These are phyloP conservation scores for Agrotis exclamationis DNA, from an alignment of 2,888 invertebrate genomes.

Conservation along the genomic window DNA sequence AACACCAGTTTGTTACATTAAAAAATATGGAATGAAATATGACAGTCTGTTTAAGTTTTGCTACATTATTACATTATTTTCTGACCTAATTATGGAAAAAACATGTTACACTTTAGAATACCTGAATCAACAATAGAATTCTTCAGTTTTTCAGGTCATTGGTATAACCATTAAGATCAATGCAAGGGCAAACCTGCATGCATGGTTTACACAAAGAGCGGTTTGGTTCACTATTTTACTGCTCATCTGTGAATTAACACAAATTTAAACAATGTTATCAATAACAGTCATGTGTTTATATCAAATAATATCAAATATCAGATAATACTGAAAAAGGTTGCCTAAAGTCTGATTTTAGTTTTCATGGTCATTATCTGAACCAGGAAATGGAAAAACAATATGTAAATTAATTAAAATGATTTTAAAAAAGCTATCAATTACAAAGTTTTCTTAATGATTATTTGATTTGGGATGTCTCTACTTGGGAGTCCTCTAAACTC, in stretches of 20 bases:
- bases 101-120: slow-evolving; percentile 33
- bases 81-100: neutral
- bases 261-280: slow-evolving; percentile 34
- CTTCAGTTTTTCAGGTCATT: slow-evolving; percentile 17
- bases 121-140: slow-evolving; percentile 29
- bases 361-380: slow-evolving; percentile 4
- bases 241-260: slow-evolving; percentile 23
- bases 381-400: slow-evolving; percentile 1
- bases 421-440: too few species aligned
- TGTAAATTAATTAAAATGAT: neutral
- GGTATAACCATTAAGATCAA: slow-evolving; percentile 18
- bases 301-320: slow-evolving; percentile 4
- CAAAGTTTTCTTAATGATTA: too few species aligned
- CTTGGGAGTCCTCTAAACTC: too few species aligned
- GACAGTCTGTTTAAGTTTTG: neutral
- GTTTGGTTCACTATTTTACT: slow-evolving; percentile 2
- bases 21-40: neutral
- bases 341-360: neutral
- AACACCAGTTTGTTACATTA: neutral
- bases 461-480: too few species aligned
- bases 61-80: neutral
- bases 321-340: neutral
- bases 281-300: slow-evolving; percentile 9
- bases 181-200: slow-evolving; percentile 11
- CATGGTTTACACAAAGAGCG: slow-evolving; percentile 42